Percentiles rank a stretch among this genome's conserved stretches.
These are phyloP conservation scores for Periophthalmus modestus DNA, from an alignment of 2,113 vertebrate species.

Conservation along the genomic window DNA sequence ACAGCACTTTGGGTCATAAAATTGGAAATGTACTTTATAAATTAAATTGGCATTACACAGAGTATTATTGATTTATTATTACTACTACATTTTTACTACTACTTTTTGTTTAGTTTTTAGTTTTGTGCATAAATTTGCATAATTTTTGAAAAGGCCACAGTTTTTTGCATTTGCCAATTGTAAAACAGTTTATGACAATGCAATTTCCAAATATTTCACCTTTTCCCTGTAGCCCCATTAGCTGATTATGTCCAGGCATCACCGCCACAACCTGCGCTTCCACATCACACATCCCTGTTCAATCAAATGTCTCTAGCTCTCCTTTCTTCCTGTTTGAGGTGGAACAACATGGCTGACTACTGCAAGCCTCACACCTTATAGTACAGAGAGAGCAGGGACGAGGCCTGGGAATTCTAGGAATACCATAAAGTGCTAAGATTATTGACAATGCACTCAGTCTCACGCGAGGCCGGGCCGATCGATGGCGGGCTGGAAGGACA, in stretches of 20 bases:
- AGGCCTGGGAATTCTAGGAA: conserved; percentile 71
- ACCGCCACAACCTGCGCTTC: background rate
- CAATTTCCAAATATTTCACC: background rate
- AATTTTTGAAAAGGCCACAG: background rate
- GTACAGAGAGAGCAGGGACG: conserved; percentile 33
- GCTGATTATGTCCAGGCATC: background rate
- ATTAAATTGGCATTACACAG: background rate
- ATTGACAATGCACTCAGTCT: conserved; percentile 76
- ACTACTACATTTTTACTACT: background rate
- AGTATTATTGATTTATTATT: background rate
- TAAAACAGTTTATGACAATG: background rate
- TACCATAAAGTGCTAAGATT: conserved; percentile 74
- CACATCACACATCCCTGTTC: background rate
- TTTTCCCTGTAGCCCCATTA: background rate
- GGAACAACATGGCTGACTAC: conserved; percentile 66
- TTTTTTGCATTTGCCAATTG: background rate
- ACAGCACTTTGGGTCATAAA: background rate
- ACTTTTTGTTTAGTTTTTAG: background rate
- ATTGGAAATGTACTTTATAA: background rate
- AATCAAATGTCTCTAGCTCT: background rate
- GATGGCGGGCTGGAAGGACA: conserved; percentile 67
- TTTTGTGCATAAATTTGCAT: background rate
- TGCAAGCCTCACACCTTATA: conserved; percentile 50
- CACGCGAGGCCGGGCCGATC: conserved; percentile 61
- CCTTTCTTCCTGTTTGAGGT: conserved; percentile 48